Percentiles rank a stretch among this genome's conserved stretches.
Evolutionary conservation across 2,113 vertebrate species (phyloP).

Genomic region (Illadopsis cleaveri): DNA sequence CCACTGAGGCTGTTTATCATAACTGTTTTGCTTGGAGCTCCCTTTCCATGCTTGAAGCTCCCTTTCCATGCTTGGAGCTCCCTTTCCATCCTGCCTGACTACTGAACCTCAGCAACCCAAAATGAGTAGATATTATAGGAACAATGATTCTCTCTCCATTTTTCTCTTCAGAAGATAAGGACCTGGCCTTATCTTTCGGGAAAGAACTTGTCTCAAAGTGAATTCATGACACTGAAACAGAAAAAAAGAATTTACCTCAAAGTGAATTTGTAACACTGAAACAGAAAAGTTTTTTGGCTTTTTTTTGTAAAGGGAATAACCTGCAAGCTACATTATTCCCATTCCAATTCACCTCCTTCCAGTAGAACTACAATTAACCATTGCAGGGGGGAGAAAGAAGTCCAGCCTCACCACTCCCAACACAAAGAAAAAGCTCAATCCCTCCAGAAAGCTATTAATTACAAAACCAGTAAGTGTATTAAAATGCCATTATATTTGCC

Average conservation of each 20-base stretch:
- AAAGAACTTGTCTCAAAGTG: neutral
- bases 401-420: neutral
- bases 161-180: neutral
- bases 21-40: neutral
- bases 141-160: neutral
- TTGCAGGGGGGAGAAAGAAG: neutral
- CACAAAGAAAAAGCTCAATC: neutral
- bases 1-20: neutral
- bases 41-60: too few relatives aligned
- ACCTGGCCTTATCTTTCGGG: neutral
- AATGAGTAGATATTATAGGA: neutral
- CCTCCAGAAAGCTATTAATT: neutral
- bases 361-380: neutral
- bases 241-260: neutral
- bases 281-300: neutral
- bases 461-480: neutral
- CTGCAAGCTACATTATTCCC: neutral
- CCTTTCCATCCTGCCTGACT: neutral
- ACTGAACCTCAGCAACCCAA: neutral
- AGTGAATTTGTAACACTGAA: neutral
- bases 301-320: neutral
- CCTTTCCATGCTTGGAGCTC: conserved; percentile 12
- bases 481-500: neutral
- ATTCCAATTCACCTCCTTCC: neutral
- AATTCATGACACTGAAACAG: neutral